These are phyloP conservation scores for Thelaira solivaga DNA, from an alignment of 2,888 invertebrate genomes.

Conservation along the genomic window DNA sequence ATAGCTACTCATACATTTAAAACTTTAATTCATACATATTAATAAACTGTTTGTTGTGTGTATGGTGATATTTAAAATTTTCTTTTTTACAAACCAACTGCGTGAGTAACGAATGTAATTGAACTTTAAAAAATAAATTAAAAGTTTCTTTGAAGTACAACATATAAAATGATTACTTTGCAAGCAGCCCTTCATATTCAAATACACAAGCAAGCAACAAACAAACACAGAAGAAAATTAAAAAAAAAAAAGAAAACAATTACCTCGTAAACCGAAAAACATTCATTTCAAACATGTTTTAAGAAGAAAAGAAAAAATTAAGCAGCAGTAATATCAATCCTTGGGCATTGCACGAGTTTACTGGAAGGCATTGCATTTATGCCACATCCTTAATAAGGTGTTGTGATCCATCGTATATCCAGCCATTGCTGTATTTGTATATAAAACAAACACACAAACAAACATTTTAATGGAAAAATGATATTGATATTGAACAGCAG, in stretches of 20 bases:
- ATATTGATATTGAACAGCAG: constrained; percentile 69
- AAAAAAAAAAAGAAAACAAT: constrained; percentile 50
- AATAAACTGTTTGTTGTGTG: too few species aligned
- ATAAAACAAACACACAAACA: constrained; percentile 24
- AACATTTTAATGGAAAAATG: not conserved
- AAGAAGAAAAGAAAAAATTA: too few species aligned
- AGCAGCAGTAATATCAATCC: constrained; percentile 70
- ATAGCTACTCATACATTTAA: too few species aligned
- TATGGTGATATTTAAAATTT: not conserved
- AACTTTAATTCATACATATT: too few species aligned
- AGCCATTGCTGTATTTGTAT: constrained; percentile 41
- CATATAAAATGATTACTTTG: constrained; percentile 11
- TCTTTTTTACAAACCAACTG: not conserved
- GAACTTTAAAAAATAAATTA: constrained; percentile 40
- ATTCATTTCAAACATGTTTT: constrained; percentile 46
- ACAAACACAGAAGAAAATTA: not conserved
- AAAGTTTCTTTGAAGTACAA: constrained; percentile 38
- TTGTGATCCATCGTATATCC: constrained; percentile 53
- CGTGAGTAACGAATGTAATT: constrained; percentile 16
- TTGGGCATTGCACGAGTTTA: constrained; percentile 74
- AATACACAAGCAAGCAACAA: not conserved
- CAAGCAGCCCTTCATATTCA: not conserved
- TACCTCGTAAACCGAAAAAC: constrained; percentile 37
- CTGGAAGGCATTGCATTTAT: constrained; percentile 72
- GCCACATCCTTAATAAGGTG: constrained; percentile 72